Conservation (phyloP, 2,888 invertebrate species). For the Gymnocheta viridis region DNA sequence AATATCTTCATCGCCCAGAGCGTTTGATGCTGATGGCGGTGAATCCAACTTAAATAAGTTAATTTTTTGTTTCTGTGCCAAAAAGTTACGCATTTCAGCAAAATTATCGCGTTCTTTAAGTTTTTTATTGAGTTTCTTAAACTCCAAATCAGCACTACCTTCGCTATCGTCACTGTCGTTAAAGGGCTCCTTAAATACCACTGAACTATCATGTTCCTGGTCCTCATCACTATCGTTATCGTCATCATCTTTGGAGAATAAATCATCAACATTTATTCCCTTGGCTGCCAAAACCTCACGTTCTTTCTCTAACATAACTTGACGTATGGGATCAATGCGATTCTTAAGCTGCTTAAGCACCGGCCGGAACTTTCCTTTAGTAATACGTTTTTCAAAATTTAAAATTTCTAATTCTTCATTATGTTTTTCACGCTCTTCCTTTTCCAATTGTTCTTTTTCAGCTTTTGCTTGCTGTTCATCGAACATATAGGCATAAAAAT, state of each 20-base stretch:
- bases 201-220: slow-evolving; percentile 60
- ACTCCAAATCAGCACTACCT: slow-evolving; percentile 76
- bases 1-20: slow-evolving; percentile 76
- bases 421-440: slow-evolving; percentile 58
- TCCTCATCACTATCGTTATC: slow-evolving; percentile 43
- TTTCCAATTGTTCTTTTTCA: slow-evolving; percentile 69
- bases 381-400: slow-evolving; percentile 80
- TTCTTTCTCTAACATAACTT: slow-evolving; percentile 80
- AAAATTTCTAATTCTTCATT: slow-evolving; percentile 77
- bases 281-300: slow-evolving; percentile 79
- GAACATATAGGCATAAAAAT: slow-evolving; percentile 81
- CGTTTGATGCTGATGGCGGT: slow-evolving; percentile 67
- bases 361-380: slow-evolving; percentile 80
- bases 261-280: slow-evolving; percentile 80
- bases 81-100: slow-evolving; percentile 81
- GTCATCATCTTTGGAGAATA: slow-evolving; percentile 73
- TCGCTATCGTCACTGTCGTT: slow-evolving; percentile 70
- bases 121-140: slow-evolving; percentile 74
- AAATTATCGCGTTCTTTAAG: slow-evolving; percentile 79
- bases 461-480: slow-evolving; percentile 76
- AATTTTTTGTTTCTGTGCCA: slow-evolving; percentile 80
- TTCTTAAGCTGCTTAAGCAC: slow-evolving; percentile 80
- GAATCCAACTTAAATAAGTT: slow-evolving; percentile 77
- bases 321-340: slow-evolving; percentile 81
- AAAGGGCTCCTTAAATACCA: slow-evolving; percentile 50